Evolutionary conservation across 2,888 invertebrate genomes (phyloP).

Genomic region (Melanchra persicariae): DNA sequence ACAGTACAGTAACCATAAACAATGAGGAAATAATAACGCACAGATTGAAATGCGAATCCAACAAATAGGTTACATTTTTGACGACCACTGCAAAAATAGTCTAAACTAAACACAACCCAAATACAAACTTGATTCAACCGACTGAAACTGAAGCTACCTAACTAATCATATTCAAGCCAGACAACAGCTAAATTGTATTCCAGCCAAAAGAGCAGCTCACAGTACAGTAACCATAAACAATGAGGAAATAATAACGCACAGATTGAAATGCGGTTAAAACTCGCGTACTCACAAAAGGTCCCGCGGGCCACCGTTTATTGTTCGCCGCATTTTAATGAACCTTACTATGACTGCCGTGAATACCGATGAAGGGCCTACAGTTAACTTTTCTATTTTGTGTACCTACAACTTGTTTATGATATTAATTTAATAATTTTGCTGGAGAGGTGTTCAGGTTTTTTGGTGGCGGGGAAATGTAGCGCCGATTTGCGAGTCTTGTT

Average conservation of each 20-base stretch:
- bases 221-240: constrained; percentile 73
- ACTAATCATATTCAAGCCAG: constrained; percentile 9
- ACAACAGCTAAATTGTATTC: constrained; percentile 48
- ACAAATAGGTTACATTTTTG: constrained; percentile 18
- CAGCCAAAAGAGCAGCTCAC: constrained; percentile 55
- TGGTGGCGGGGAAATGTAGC: background rate
- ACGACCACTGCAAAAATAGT: background rate
- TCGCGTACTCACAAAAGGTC: constrained; percentile 82
- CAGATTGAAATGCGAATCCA: constrained; percentile 81
- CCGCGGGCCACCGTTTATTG: constrained; percentile 84
- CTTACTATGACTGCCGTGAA: constrained; percentile 80
- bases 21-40: constrained; percentile 78
- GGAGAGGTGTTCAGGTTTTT: background rate
- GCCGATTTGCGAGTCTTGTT: background rate
- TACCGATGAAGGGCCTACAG: constrained; percentile 81
- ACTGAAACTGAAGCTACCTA: background rate
- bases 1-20: constrained; percentile 69
- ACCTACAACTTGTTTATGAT: constrained; percentile 69
- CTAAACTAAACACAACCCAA: background rate
- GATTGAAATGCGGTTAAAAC: constrained; percentile 87
- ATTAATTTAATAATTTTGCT: constrained; percentile 54
- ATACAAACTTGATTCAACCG: background rate
- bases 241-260: constrained; percentile 81
- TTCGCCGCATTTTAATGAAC: constrained; percentile 89
- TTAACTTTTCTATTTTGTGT: constrained; percentile 70